Evolutionary conservation across 2,797 vertebrate genomes (phyloP), one percentile per base, ranked within the genome.

Genomic region (Antrozous pallidus): DNA sequence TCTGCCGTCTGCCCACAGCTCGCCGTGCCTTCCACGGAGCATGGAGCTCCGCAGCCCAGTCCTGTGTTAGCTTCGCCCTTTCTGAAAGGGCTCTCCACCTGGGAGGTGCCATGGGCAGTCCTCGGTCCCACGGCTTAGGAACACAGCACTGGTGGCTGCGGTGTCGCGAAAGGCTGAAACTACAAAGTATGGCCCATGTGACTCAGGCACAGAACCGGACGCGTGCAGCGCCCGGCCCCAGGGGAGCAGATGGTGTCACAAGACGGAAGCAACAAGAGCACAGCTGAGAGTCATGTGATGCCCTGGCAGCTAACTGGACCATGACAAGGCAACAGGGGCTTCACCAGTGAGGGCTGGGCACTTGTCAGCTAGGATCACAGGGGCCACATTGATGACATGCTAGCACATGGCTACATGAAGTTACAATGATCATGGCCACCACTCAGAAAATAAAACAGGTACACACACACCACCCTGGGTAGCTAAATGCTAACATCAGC

Each of bases 91-190:
- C 96, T 94, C 97, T 98, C 97, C 88, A 85, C 97, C 97, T 94
- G 96, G 95, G 97, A 97, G 97, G 97, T 94, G 96, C 97, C 95
- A 79, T 91, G 95, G 97, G 97, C 96, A 51, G 97, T 97, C 98
- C 97, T 98, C 97, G 97, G 96, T 98, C 98, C 96, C 97, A 90
- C 45, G 97, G 96, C 97, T 98, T 98, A 98, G 98, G 98, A 98
- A 97, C 97, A 98, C 96, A 98, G 97, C 98, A 97, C 98, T 96
- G 98, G 98, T 80, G 97, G 97, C 93, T 96, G 97, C 95, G 83
- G 98, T 95, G 98, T 97, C 97, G 98, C 97, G 98, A 98, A 98
- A 96, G 97, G 98, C 98, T 98, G 98, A 98, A 98, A 98, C 98
- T 98, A 97, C 95, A 98, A 98, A 98, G 98, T 96, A 98, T 24